Percentiles rank a stretch among this genome's conserved stretches.
These are phyloP conservation scores for Leptobrachium leishanense DNA, from an alignment of 2,113 vertebrate species.

Conservation along the genomic window DNA sequence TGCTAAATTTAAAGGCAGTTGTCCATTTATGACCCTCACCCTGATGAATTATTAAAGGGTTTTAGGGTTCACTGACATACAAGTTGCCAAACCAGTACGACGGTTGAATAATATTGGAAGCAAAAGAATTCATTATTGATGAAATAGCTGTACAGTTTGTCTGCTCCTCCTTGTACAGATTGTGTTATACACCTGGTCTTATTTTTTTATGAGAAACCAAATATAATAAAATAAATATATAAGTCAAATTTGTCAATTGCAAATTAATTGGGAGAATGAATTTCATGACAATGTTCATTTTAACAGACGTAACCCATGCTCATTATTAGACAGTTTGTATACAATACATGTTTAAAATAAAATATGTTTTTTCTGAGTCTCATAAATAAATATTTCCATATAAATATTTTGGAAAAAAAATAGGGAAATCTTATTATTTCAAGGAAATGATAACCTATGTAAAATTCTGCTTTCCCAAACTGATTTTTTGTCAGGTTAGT, in stretches of 20 bases:
- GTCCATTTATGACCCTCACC: neutral
- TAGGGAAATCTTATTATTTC: too few relatives aligned
- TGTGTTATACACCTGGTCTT: constrained; percentile 40
- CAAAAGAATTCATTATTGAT: constrained; percentile 8
- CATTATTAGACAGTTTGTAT: too few relatives aligned
- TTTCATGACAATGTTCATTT: neutral
- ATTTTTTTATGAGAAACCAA: constrained; percentile 45
- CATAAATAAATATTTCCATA: too few relatives aligned
- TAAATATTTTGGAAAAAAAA: too few relatives aligned
- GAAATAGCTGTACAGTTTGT: constrained; percentile 34
- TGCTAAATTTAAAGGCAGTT: neutral
- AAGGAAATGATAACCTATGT: too few relatives aligned
- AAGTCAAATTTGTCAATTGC: neutral
- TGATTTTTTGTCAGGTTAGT: too few relatives aligned
- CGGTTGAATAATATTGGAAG: constrained; percentile 9
- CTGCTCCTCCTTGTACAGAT: constrained; percentile 42
- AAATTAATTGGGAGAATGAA: neutral
- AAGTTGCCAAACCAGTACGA: neutral
- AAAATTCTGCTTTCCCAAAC: too few relatives aligned
- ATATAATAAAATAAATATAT: constrained; percentile 44
- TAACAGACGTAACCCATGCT: neutral
- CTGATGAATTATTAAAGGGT: neutral
- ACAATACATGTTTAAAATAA: too few relatives aligned
- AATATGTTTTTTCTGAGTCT: too few relatives aligned
- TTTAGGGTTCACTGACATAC: constrained; percentile 2